These are phyloP conservation scores for Clarias pachynema DNA, from an alignment of 2,797 vertebrate genomes.

Conservation along the genomic window DNA sequence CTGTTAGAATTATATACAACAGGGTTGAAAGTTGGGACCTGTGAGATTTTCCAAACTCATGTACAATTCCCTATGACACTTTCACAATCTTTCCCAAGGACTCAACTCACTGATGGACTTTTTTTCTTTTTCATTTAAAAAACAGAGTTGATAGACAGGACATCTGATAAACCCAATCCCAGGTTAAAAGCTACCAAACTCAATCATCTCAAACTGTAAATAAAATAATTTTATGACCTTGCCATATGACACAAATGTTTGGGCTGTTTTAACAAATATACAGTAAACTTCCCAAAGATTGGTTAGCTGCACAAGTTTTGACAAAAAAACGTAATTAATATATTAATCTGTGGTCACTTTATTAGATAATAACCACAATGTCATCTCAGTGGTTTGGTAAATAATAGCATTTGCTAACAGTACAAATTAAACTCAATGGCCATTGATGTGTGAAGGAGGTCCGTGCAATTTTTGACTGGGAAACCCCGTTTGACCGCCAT, in stretches of 20 bases:
- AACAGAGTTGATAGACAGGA: neutral
- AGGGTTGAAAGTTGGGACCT: neutral
- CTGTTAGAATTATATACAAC: neutral
- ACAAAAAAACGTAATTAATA: neutral
- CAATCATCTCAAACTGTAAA: neutral
- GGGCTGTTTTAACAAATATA: neutral
- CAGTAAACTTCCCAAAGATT: neutral
- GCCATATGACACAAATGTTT: neutral
- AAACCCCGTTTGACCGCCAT: constrained; percentile 55
- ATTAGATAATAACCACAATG: neutral
- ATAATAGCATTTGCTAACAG: neutral
- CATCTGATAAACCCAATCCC: neutral
- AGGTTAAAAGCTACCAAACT: neutral
- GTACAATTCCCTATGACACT: neutral
- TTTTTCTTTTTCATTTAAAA: neutral
- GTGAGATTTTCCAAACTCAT: neutral
- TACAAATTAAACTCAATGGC: neutral
- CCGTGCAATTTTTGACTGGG: constrained; percentile 35
- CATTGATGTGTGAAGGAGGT: neutral
- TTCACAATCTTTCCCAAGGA: neutral
- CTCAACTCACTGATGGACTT: neutral
- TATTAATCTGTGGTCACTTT: neutral
- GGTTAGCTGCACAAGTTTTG: neutral
- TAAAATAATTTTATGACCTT: neutral
- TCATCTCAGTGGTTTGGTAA: neutral